Conservation (phyloP, 2,888 invertebrate genomes). For the Nymphalis polychloros region DNA sequence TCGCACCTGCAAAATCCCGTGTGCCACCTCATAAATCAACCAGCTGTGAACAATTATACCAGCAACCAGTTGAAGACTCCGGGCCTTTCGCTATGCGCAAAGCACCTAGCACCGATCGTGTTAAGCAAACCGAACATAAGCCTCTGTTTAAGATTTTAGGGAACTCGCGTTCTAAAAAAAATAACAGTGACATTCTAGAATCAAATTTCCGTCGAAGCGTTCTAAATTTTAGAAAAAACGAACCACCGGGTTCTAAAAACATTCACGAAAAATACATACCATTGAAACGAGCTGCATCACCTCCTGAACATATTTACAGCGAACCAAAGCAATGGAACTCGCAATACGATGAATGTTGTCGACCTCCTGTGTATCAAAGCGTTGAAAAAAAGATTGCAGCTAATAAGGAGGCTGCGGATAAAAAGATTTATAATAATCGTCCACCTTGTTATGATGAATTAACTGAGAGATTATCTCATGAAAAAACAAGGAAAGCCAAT, state of each 20-base stretch:
- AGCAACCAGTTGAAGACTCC: slow-evolving; percentile 64
- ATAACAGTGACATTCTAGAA: slow-evolving; percentile 62
- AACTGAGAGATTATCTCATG: slow-evolving; percentile 71
- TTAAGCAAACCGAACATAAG: slow-evolving; percentile 69
- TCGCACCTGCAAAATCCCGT: slow-evolving; percentile 66
- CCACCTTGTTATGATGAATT: slow-evolving; percentile 78
- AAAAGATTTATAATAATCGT: slow-evolving; percentile 66
- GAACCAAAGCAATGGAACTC: slow-evolving; percentile 70
- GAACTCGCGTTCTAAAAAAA: slow-evolving; percentile 70
- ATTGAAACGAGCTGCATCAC: slow-evolving; percentile 61
- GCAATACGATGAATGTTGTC: slow-evolving; percentile 68
- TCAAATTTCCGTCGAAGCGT: slow-evolving; percentile 69
- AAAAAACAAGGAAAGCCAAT: slow-evolving; percentile 73
- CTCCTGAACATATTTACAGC: slow-evolving; percentile 70
- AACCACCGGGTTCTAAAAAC: slow-evolving; percentile 60
- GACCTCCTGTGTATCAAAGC: slow-evolving; percentile 74
- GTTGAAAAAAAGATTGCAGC: slow-evolving; percentile 71
- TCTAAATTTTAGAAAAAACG: slow-evolving; percentile 71
- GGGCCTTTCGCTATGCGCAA: slow-evolving; percentile 69
- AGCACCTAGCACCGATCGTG: slow-evolving; percentile 76
- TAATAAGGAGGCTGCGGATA: slow-evolving; percentile 59
- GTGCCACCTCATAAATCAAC: slow-evolving; percentile 71
- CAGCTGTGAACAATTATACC: slow-evolving; percentile 77
- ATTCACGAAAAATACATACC: slow-evolving; percentile 77
- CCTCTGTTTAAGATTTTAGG: slow-evolving; percentile 74